Percentiles rank a stretch among this genome's conserved stretches.
These are phyloP conservation scores for Emydura subglobosa DNA, from an alignment of 2,113 vertebrate species.

Conservation along the genomic window DNA sequence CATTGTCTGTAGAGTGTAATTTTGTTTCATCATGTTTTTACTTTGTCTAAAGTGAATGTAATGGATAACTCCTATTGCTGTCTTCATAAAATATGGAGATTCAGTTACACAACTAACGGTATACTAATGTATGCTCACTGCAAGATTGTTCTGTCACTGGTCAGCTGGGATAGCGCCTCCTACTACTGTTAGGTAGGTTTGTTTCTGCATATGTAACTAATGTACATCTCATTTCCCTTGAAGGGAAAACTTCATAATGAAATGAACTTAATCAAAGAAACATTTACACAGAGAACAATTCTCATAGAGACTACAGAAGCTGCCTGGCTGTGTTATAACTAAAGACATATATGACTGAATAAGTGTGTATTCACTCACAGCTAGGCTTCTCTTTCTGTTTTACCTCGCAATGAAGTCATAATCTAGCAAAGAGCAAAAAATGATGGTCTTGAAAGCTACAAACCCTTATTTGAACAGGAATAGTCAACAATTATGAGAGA, in stretches of 20 bases:
- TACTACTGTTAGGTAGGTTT: too few relatives aligned
- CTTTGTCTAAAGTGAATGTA: not conserved
- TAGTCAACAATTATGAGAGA: not conserved
- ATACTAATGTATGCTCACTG: not conserved
- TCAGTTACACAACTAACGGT: accelerated
- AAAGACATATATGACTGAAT: not conserved
- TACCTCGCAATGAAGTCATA: not conserved
- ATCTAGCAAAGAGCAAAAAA: not conserved
- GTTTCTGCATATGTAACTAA: not conserved
- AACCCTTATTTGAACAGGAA: not conserved
- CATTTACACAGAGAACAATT: not conserved
- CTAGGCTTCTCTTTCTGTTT: not conserved
- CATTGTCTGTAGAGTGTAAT: not conserved
- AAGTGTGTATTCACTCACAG: not conserved
- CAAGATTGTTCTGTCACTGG: not conserved
- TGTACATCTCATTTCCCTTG: not conserved
- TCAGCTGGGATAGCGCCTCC: not conserved
- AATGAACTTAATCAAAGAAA: not conserved
- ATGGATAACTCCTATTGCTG: not conserved
- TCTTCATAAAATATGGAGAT: not conserved
- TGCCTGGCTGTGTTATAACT: not conserved
- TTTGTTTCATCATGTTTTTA: not conserved
- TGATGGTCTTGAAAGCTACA: not conserved
- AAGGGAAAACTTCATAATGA: not conserved
- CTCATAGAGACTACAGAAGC: not conserved